A percentile compares a stretch with the other conserved stretches of the same genome.
Conservation (phyloP, 2,113 vertebrate species). For the Prunella fulvescens region DNA sequence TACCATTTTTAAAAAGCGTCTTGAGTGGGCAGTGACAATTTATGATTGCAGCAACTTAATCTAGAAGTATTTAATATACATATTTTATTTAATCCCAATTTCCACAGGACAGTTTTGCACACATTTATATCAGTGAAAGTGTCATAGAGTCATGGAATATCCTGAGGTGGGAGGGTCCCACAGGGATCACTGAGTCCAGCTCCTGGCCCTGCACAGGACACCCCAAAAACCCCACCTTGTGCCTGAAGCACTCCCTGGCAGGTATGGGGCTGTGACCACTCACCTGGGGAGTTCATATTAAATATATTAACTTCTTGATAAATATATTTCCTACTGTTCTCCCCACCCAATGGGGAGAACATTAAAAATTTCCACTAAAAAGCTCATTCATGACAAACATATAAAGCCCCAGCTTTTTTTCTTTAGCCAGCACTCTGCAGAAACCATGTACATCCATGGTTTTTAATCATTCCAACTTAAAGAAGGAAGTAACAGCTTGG, state of each 20-base stretch:
- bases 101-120: neutral
- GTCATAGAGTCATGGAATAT: neutral
- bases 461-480: neutral
- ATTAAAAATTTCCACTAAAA: neutral
- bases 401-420: neutral
- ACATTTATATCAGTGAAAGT: neutral
- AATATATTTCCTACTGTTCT: neutral
- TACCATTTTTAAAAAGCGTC: neutral
- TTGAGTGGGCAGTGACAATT: neutral
- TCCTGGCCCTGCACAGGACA: neutral
- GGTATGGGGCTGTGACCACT: no score
- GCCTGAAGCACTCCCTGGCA: neutral
- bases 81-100: neutral
- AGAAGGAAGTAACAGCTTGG: neutral
- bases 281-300: neutral
- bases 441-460: rapidly evolving
- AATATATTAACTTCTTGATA: neutral
- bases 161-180: neutral
- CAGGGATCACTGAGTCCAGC: neutral
- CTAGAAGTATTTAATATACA: neutral
- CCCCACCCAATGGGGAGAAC: neutral
- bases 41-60: neutral
- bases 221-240: neutral
- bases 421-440: neutral
- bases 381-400: neutral